Percentiles rank a stretch among this genome's conserved stretches.
These are phyloP conservation scores for Apamea monoglypha DNA, from an alignment of 2,888 invertebrate species.

Conservation along the genomic window DNA sequence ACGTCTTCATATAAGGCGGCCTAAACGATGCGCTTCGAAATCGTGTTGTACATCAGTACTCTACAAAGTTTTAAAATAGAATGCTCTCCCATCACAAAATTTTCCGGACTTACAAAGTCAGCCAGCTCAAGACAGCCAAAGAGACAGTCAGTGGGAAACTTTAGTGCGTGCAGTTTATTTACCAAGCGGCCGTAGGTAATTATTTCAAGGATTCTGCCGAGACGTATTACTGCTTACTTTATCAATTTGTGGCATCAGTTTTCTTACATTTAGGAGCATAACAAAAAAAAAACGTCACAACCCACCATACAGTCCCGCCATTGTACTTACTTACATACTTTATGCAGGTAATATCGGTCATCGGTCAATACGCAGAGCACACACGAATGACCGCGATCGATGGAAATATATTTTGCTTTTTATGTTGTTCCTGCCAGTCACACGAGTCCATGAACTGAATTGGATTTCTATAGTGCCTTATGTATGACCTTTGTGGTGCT, in stretches of 20 bases:
- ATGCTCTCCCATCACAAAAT: background rate
- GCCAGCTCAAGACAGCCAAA: too few species aligned
- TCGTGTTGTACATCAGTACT: too few species aligned
- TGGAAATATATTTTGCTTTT: conserved; percentile 16
- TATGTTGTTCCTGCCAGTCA: background rate
- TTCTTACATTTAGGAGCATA: background rate
- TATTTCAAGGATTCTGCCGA: background rate
- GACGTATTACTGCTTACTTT: background rate
- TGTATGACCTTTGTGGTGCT: background rate
- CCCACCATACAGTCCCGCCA: background rate
- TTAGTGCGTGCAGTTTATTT: background rate
- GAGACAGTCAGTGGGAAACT: background rate
- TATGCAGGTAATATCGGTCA: background rate
- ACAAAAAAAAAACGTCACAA: too few species aligned
- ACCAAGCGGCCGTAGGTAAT: background rate
- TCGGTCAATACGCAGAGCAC: background rate
- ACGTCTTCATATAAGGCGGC: background rate
- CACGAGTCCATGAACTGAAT: conserved; percentile 21
- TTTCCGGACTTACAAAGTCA: background rate
- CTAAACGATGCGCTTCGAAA: background rate
- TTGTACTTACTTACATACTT: background rate
- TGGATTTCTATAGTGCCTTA: background rate
- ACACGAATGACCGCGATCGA: conserved; percentile 8
- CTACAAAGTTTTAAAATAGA: background rate
- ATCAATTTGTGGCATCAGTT: background rate